A percentile compares a stretch with the other conserved stretches of the same genome.
These are phyloP conservation scores for Drosophila meridionalis DNA, from an alignment of 2,888 invertebrate genomes.

Conservation along the genomic window DNA sequence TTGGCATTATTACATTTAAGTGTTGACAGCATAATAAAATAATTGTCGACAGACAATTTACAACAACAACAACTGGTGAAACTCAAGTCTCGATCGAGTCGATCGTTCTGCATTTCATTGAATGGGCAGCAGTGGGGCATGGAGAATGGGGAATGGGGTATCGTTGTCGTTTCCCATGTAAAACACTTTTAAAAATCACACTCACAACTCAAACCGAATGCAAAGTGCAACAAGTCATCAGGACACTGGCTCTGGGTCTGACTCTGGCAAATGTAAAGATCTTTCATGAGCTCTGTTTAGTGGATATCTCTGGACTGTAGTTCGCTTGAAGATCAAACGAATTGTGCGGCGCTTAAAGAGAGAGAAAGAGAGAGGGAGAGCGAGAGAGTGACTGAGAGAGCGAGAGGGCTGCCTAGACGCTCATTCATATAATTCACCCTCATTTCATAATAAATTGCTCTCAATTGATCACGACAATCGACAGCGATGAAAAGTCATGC, in stretches of 20 bases:
- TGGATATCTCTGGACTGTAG: slow-evolving; percentile 31
- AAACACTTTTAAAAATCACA: slow-evolving; percentile 82
- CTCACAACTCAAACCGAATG: slow-evolving; percentile 79
- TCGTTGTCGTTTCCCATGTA: slow-evolving; percentile 79
- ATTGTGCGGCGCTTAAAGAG: slow-evolving; percentile 73
- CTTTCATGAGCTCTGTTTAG: slow-evolving; percentile 64
- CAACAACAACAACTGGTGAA: slow-evolving; percentile 64
- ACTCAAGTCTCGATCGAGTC: slow-evolving; percentile 42
- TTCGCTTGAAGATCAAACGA: slow-evolving; percentile 80
- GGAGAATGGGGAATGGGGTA: slow-evolving; percentile 1
- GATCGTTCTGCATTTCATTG: slow-evolving; percentile 39
- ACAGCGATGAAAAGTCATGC: slow-evolving; percentile 80
- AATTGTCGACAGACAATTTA: slow-evolving; percentile 83
- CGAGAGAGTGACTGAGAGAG: slow-evolving; percentile 29
- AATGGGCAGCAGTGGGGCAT: background rate
- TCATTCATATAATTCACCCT: slow-evolving; percentile 85
- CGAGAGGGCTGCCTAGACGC: slow-evolving; percentile 51
- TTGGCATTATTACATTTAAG: slow-evolving; percentile 83
- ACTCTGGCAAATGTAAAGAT: slow-evolving; percentile 59
- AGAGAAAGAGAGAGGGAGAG: slow-evolving; percentile 22
- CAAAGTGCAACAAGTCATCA: slow-evolving; percentile 74
- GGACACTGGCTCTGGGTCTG: slow-evolving; percentile 27
- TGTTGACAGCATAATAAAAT: slow-evolving; percentile 85
- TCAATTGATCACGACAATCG: slow-evolving; percentile 85
- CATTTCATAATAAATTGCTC: slow-evolving; percentile 86